Evolutionary conservation across 2,797 vertebrate genomes (phyloP), one percentile per base, ranked within the genome.

Genomic region (Helostoma temminkii): DNA sequence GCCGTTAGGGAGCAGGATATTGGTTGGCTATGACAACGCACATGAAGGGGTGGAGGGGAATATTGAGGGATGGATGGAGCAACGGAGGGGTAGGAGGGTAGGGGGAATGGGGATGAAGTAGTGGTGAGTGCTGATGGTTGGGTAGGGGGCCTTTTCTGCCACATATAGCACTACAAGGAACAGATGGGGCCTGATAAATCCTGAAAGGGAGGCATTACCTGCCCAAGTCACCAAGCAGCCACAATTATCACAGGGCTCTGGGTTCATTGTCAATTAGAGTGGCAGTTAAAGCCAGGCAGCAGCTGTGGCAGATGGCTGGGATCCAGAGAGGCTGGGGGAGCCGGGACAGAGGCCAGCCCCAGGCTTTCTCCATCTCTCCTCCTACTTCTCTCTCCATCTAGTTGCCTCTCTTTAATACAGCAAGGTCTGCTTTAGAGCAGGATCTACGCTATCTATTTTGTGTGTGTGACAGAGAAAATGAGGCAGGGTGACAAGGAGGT

Each of bases 271-370:
- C 95, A 95, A 93, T 97, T 95, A 95, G 94, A 96, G 93, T 94
- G 95, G 95, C 95, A 95, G 95, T 84, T 86, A 93, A 83, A 90
- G 94, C 79, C 69, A 94, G 93, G 94, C 94, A 94, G 95, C 96
- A 97, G 95, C 95, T 96, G 96, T 94, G 95, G 94, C 96, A 97
- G 96, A 97, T 98, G 96, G 96, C 96, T 74, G 60, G 46, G 92
- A 93, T 97, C 96, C 96, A 96, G 94, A 90, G 91, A 93, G 92
- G 91, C 93, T 85, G 86, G 93, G 94, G 93, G 93, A 94, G 93
- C 92, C 85, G 93, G 95, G 95, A 95, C 87, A 87, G 71, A 77
- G 92, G 95, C 96, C 95, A 95, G 93, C 84, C 91, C 89, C 88
- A 93, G 92, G 94, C 92, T 89, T 81, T 65, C 78, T 84, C 83